Evolutionary conservation across 2,888 invertebrate genomes (phyloP), one percentile per base, ranked within the genome.

Genomic region (Poecilobothrus nobilitatus): DNA sequence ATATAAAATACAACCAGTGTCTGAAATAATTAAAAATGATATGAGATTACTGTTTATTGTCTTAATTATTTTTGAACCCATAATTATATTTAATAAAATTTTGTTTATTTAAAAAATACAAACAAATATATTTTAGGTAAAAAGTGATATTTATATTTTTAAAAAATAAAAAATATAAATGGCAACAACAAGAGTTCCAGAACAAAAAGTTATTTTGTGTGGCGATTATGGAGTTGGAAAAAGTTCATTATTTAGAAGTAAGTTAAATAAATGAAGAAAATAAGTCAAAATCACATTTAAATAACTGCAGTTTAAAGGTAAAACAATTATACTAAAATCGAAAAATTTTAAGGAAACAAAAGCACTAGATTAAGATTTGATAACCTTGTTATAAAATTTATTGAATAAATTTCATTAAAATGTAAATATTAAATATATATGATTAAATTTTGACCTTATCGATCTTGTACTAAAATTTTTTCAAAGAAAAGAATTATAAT

Each of bases 141-240:
- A 53, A 18, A 53, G 53, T 18, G 9, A 15, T n/a, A 53, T 53
- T 53, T 53, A 53, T 37, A 37, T 80, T 82, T 76, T n/a, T 76
- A 65, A 37, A 27, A 70, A 72, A 37, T 2, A 63, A 21, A 22
- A 8, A 63, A 1, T 63, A 1, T 63, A 22, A 63, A 93, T 93
- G 94, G 93, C 93, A 78, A 87, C 90, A 76, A 87, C 91, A 69
- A 90, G 89, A 83, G 87, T 91, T 75, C 93, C 94, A 33, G 91
- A 92, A 76, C 89, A 92, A 75, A 95, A 96, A 87, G 91, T 97
- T 61, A 96, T 97, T 77, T 84, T 97, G 70, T 95, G 94, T 82
- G 96, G 97, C 63, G 96, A 97, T 84, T 97, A 93, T 83, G 95
- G 96, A 69, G 96, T 95, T 27, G 96, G 97, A 61, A 97, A 97